Evolutionary conservation across 2,113 vertebrate genomes (phyloP).

Genomic region (human (Homo sapiens)): GRCh38 chr1:71528501-71529000

Average conservation of each 20-base stretch:
- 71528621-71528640: background rate
- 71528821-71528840: background rate
- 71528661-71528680: background rate
- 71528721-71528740: background rate
- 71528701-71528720: background rate
- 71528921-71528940: background rate
- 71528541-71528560: background rate
- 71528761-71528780: background rate
- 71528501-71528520: conserved; percentile 1
- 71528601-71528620: background rate
- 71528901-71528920: background rate
- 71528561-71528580: conserved; percentile 47
- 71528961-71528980: background rate
- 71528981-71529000: background rate
- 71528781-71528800: background rate
- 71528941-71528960: background rate
- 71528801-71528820: background rate
- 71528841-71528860: background rate
- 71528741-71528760: background rate
- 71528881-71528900: background rate
- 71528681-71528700: background rate
- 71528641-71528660: background rate
- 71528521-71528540: background rate
- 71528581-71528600: background rate
- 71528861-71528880: background rate